Base-by-base conservation (phyloP, 2,888 invertebrate genomes). In the Trichopoda pennipes region DNA sequence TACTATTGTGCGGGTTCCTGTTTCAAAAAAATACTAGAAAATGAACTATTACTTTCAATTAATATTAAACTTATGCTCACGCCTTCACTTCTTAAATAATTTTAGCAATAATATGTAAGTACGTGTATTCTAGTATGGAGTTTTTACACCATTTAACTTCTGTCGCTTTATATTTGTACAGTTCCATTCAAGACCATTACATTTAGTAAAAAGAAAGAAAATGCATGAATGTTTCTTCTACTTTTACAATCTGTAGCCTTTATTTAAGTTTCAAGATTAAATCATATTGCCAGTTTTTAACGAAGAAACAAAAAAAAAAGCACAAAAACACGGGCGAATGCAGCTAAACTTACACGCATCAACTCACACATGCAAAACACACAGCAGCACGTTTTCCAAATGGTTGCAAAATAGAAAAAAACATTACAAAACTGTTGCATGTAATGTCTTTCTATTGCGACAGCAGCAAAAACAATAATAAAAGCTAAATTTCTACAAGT, bases 341-440 rank as follows among this genome's bases (percentile, higher is more conserved):
- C 47, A 17, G 4, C n/a, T n/a, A 10, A 35, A 53, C 7, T 32
- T 6, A 19, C 2, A 77, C 2, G 32, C 42, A 61, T 38, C 38
- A 38, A 38, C 2, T 38, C 12, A 38, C 12, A 38, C 38, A 42
- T 42, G 19, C 38, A n/a, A 35, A 60, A 32, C 14, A 32, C 23
- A 32, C 21, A 21, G 38, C 49, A 28, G 32, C 63, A 64, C 44
- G 38, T 44, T 64, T 55, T 53, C 14, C 49, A 56, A n/a, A 58
- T 58, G 49, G 51, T n/a, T 69, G 32, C 53, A 58, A 70, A 75
- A 75, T 64, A 74, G 42, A 70, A 74, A 49, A n/a, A 70, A 14
- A 35, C 17, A 63, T 42, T 63, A 23, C 38, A 68, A 61, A 75
- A 64, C 75, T 75, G 80, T 80, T 75, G 80, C 80, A 76, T 80